A percentile compares a stretch with the other conserved stretches of the same genome.
Conservation (phyloP, 1,140 invertebrate species). For the Solen grandis region DNA sequence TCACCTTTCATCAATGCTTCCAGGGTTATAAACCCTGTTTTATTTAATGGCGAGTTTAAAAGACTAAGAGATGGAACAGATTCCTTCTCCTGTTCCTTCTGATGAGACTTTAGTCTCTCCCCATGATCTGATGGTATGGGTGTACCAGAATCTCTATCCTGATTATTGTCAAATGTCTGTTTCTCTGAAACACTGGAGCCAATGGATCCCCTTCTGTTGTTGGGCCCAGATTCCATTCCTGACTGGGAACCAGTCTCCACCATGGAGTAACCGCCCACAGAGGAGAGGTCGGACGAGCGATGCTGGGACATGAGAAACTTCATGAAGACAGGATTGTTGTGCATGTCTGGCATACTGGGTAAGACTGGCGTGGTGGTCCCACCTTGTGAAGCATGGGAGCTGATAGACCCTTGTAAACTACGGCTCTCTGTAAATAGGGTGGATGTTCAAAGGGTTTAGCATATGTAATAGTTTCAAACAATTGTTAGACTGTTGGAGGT, state of each 20-base stretch:
- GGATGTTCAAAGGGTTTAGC: too few relatives aligned
- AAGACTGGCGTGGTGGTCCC: background rate
- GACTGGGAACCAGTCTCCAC: constrained; percentile 52
- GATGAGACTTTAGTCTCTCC: background rate
- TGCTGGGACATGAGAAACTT: constrained; percentile 47
- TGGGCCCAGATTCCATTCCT: constrained; percentile 3
- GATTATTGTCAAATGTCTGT: background rate
- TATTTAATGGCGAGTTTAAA: constrained; percentile 32
- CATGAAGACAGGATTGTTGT: constrained; percentile 34
- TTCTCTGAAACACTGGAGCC: constrained; percentile 32
- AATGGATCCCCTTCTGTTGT: constrained; percentile 33
- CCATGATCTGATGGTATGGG: background rate
- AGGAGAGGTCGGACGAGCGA: constrained; percentile 36
- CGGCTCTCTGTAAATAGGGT: constrained; percentile 39
- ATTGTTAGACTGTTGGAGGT: too few relatives aligned
- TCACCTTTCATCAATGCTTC: constrained; percentile 52
- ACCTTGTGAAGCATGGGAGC: background rate
- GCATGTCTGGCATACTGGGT: background rate
- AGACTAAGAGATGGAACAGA: constrained; percentile 19
- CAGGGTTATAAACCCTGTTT: constrained; percentile 47
- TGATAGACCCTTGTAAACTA: background rate
- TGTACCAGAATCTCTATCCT: background rate
- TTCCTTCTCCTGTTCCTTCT: background rate
- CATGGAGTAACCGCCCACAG: constrained; percentile 42
- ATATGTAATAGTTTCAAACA: too few relatives aligned